phyloP scores from a whole-genome alignment of 2,113 vertebrate genomes.

The Stercorarius parasiticus region DNA sequence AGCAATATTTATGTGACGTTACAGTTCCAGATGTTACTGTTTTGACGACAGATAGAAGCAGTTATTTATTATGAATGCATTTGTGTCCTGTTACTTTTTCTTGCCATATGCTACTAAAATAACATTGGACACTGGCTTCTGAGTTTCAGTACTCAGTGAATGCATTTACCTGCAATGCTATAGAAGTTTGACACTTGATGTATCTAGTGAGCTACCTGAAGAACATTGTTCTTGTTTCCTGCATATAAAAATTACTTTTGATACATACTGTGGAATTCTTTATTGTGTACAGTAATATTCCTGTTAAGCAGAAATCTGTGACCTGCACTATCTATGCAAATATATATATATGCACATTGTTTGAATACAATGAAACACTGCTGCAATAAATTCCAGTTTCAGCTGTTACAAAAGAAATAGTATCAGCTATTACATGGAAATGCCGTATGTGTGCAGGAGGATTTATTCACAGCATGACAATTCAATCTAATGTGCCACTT shows the following conservation, averaged over 20 bases:
- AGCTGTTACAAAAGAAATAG: conserved; percentile 6
- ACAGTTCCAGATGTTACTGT: neutral
- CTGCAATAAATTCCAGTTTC: neutral
- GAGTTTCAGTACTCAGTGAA: neutral
- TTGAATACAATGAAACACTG: neutral
- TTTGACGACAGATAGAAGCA: neutral
- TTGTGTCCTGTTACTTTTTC: neutral
- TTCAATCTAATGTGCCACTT: conserved; percentile 5
- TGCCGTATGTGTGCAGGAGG: neutral
- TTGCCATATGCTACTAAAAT: neutral
- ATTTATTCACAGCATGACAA: conserved; percentile 34
- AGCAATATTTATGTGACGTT: neutral
- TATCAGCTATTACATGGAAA: conserved; percentile 12
- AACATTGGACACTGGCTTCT: neutral
- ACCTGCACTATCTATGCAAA: neutral
- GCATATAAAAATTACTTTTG: neutral
- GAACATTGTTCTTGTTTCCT: neutral
- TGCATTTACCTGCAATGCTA: neutral
- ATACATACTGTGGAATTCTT: neutral
- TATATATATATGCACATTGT: neutral
- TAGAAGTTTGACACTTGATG: neutral
- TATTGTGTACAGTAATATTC: neutral
- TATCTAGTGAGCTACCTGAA: neutral
- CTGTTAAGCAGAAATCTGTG: neutral
- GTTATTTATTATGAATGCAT: neutral